Evolutionary conservation across 2,797 vertebrate genomes (phyloP).

Genomic region (Mus caroli): DNA sequence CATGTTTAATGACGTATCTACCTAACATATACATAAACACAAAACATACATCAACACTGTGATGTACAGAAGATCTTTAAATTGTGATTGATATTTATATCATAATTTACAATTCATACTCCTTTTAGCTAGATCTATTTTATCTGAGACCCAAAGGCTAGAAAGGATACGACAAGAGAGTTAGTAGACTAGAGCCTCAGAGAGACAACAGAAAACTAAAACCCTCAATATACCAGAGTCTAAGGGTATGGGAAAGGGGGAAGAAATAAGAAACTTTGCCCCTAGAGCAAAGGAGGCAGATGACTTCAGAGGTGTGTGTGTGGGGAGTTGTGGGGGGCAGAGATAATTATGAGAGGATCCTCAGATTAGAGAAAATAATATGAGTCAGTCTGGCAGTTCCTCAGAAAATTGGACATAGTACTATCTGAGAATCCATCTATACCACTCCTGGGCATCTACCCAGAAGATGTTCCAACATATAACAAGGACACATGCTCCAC

Average conservation of each 20-base stretch:
- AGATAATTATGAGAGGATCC: no score
- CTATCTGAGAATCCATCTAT: no score
- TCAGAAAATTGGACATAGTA: no score
- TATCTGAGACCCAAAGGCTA: background rate
- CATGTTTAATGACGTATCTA: background rate
- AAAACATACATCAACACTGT: background rate
- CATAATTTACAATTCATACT: background rate
- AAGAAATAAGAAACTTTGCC: no score
- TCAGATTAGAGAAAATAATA: background rate
- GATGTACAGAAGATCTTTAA: background rate
- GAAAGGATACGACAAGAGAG: background rate
- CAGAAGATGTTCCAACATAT: no score
- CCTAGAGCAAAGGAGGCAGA: background rate
- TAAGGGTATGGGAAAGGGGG: background rate
- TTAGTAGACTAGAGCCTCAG: background rate
- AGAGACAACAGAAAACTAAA: background rate
- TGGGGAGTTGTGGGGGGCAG: background rate
- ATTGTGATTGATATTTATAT: slow-evolving; percentile 20
- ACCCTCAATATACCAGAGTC: background rate
- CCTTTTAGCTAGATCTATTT: background rate
- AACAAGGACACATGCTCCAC: no score
- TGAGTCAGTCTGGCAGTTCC: no score
- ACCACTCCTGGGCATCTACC: no score
- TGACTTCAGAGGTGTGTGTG: background rate
- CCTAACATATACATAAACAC: background rate